Evolutionary conservation across 2,113 vertebrate species (phyloP), one percentile per base, ranked within the genome.

Genomic region (Eurystomus gularis): DNA sequence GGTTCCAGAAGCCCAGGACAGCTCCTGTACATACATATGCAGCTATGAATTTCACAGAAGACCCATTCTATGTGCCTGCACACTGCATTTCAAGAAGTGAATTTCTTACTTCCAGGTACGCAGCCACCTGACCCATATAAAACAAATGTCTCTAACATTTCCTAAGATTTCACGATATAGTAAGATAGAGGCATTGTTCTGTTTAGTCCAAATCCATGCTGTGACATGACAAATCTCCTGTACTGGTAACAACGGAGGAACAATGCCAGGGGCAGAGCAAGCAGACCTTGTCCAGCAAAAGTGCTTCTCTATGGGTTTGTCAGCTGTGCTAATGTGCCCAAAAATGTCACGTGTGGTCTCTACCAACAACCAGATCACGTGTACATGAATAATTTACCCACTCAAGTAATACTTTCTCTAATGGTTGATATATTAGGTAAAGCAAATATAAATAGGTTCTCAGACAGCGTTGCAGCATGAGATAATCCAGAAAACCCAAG

Each of bases 371-470:
- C 69, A 19, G 19, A 95, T 76, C 87, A 75, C 85, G 82, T 65
- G 68, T 23, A 85, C 57, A 77, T 25, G 49, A 95, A 49, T 90
- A 90, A 88, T 61, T 90, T 52, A 94, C 58, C 73, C 90, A 82
- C 60, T 62, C 76, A 87, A 92, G 70, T 44, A 95, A 80, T 86
- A 80, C 78, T 64, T 88, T 82, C 49, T 83, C 58, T 88, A 88
- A 92, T 88, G 88, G 90, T 13, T 94, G 92, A 90, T 77, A 60
- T 3, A 86, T 88, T 95, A 94, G 82, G 54, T 60, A 95, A 31
- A 90, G 66, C 71, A 97, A 94, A 96, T 93, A 94, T 93, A 96
- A 96, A 94, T 90, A 96, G 94, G 75, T 85, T 82, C 88, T 92
- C 79, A 94, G 72, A 90, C 55, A 85, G 82, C 4, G 16, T 49